Evolutionary conservation across 2,888 invertebrate species (phyloP).

Genomic region (Trichacis sp.): DNA sequence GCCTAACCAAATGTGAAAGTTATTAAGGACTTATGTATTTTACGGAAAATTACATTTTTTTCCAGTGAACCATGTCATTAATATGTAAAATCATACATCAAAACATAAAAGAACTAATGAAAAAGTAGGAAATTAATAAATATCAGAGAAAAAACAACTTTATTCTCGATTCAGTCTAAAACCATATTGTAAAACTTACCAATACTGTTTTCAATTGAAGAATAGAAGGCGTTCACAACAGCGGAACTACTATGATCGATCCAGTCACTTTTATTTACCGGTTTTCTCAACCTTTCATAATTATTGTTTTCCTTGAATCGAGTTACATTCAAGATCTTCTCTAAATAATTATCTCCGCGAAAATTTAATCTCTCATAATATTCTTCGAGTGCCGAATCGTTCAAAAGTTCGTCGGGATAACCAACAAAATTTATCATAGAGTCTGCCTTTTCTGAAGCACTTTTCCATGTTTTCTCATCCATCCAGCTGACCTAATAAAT

Average conservation of each 20-base stretch:
- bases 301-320: constrained; percentile 70
- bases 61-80: too few relatives aligned
- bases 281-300: constrained; percentile 69
- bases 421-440: constrained; percentile 91
- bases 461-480: constrained; percentile 83
- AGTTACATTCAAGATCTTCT: constrained; percentile 69
- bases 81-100: too few relatives aligned
- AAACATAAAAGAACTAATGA: too few relatives aligned
- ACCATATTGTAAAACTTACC: constrained; percentile 62
- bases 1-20: too few relatives aligned
- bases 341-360: constrained; percentile 65
- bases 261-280: constrained; percentile 72
- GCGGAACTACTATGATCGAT: constrained; percentile 70
- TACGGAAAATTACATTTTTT: too few relatives aligned
- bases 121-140: too few relatives aligned
- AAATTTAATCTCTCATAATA: constrained; percentile 76
- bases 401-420: constrained; percentile 89
- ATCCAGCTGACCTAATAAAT: constrained; percentile 82
- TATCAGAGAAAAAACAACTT: too few relatives aligned
- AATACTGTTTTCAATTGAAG: constrained; percentile 71
- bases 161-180: too few relatives aligned
- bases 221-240: constrained; percentile 72
- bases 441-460: constrained; percentile 83
- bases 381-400: constrained; percentile 82
- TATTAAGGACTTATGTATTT: too few relatives aligned